Percentiles rank a stretch among this genome's conserved stretches.
phyloP scores from a whole-genome alignment of 2,113 vertebrate genomes.

The Myxocyprinus asiaticus region DNA sequence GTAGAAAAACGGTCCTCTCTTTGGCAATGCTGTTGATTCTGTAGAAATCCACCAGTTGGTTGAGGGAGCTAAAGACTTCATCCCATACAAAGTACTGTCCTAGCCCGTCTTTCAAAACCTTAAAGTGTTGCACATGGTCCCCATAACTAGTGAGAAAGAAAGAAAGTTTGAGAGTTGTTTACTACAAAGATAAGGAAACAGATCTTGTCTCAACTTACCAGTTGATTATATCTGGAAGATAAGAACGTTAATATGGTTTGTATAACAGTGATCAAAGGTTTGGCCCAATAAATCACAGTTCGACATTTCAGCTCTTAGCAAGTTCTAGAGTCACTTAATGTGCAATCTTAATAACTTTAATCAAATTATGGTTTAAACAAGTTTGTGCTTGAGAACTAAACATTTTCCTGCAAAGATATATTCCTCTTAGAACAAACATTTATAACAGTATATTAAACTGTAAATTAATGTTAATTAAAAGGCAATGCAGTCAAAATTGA shows the following conservation, averaged over 20 bases:
- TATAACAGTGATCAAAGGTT: slow-evolving; percentile 5
- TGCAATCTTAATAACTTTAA: slow-evolving; percentile 1
- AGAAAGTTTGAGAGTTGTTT: background rate
- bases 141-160: slow-evolving; percentile 76
- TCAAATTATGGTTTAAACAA: background rate
- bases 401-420: no score
- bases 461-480: no score
- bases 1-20: slow-evolving; percentile 83
- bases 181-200: background rate
- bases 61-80: slow-evolving; percentile 90
- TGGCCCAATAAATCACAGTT: background rate
- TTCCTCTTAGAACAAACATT: no score
- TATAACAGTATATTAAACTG: no score
- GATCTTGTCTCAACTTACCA: slow-evolving; percentile 5
- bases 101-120: slow-evolving; percentile 84
- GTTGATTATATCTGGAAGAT: slow-evolving; percentile 2
- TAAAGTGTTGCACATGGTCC: slow-evolving; percentile 92
- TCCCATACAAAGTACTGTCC: slow-evolving; percentile 94
- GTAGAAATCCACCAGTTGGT: slow-evolving; percentile 93
- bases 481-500: no score
- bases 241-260: background rate
- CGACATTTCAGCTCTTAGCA: slow-evolving; percentile 6
- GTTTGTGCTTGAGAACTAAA: background rate
- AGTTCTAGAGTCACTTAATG: background rate
- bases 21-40: slow-evolving; percentile 83